These are phyloP conservation scores for Bos indicus DNA, from an alignment of 2,113 vertebrate genomes.

Conservation along the genomic window DNA sequence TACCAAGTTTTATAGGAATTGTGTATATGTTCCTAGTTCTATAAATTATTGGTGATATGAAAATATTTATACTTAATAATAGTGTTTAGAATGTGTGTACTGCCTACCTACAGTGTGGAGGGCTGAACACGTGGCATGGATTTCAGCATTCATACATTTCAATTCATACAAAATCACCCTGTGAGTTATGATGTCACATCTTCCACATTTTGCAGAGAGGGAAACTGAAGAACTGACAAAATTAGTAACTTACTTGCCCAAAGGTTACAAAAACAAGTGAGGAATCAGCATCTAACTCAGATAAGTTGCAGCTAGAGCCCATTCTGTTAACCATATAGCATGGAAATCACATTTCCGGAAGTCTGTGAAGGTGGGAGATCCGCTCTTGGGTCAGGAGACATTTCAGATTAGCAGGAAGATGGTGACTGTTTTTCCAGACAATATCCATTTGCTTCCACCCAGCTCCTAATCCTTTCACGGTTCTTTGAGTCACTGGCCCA, in stretches of 20 bases:
- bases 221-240: background rate
- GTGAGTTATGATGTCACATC: background rate
- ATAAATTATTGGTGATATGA: background rate
- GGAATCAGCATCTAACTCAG: background rate
- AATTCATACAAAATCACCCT: background rate
- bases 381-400: background rate
- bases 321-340: background rate
- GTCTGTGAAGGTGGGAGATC: background rate
- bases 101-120: background rate
- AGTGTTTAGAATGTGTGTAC: background rate
- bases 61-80: background rate
- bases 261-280: background rate
- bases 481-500: background rate
- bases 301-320: background rate
- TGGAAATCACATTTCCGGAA: background rate
- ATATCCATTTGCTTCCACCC: background rate
- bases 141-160: background rate
- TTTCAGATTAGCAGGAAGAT: background rate
- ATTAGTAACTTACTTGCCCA: background rate
- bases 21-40: background rate
- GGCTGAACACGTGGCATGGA: background rate
- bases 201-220: background rate
- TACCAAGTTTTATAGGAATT: background rate
- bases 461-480: background rate
- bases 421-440: background rate